Conservation (phyloP, 2,113 vertebrate species). For the Promerops cafer region DNA sequence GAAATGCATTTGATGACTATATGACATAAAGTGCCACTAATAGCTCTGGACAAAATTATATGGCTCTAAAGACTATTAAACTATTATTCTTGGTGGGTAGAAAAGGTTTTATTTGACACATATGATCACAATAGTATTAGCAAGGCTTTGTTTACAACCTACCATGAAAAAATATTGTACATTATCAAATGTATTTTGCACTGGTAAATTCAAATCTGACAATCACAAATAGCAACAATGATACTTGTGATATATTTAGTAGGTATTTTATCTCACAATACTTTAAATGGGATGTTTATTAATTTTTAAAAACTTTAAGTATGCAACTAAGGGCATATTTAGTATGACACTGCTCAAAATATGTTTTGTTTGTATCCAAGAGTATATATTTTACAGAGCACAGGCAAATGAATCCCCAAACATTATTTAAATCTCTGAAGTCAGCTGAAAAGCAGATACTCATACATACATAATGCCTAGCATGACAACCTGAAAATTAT, state of each 20-base stretch:
- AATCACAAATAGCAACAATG: slow-evolving; percentile 15
- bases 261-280: neutral
- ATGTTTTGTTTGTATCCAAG: slow-evolving; percentile 5
- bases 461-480: slow-evolving; percentile 46
- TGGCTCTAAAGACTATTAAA: slow-evolving; percentile 58
- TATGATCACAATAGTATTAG: slow-evolving; percentile 46
- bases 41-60: slow-evolving; percentile 68
- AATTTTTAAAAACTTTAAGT: slow-evolving; percentile 49
- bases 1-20: slow-evolving; percentile 60
- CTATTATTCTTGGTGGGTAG: slow-evolving; percentile 57
- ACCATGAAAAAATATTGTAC: neutral
- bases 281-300: slow-evolving; percentile 8
- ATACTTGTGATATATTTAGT: neutral
- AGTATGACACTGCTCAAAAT: slow-evolving; percentile 8
- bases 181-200: slow-evolving; percentile 10
- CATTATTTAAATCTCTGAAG: slow-evolving; percentile 66
- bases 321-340: slow-evolving; percentile 9
- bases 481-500: slow-evolving; percentile 57
- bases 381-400: slow-evolving; percentile 54
- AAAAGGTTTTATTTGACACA: slow-evolving; percentile 36
- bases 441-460: slow-evolving; percentile 64
- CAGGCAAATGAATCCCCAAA: slow-evolving; percentile 44
- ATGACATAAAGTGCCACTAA: slow-evolving; percentile 68
- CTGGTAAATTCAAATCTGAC: neutral
- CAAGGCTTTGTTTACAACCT: slow-evolving; percentile 22